Base-by-base conservation (phyloP, 1,140 invertebrate species). In the Cephus cinctus region DNA sequence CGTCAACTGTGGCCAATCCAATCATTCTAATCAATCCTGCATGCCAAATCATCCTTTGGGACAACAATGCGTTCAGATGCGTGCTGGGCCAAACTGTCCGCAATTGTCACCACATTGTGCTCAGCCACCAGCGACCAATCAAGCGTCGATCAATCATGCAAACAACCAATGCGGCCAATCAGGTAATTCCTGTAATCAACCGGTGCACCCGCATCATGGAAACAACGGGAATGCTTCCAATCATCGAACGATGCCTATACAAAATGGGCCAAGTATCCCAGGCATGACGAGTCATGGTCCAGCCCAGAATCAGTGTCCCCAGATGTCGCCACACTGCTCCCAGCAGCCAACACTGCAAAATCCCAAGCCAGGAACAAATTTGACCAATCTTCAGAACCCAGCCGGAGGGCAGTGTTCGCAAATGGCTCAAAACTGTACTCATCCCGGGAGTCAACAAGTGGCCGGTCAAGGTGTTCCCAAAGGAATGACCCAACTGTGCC, bases 311-410 rank as follows among this genome's bases (percentile, higher is more conserved):
- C 42, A 44, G n/a, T 44, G 42, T 27, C 27, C 16, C 8, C 42
- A 44, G 14, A 15, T 19, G 11, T 2, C 34, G 8, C 2, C 70
- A 1, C 69, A 68, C 18, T 75, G 73, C 18, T 52, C 58, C 4
- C 67, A 69, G 1, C 59, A 70, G 49, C 56, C 72, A 52, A n/a
- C n/a, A n/a, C 54, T 61, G 50, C 50, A 57, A 25, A 48, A 55
- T 27, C 38, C 54, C n/a, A n/a, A n/a, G n/a, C n/a, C n/a, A n/a
- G n/a, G n/a, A n/a, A n/a, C n/a, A n/a, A n/a, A n/a, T n/a, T n/a
- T n/a, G n/a, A n/a, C n/a, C n/a, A n/a, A n/a, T n/a, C n/a, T n/a
- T n/a, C n/a, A n/a, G n/a, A n/a, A n/a, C n/a, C n/a, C n/a, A n/a
- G n/a, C n/a, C n/a, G n/a, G n/a, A n/a, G n/a, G 31, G 34, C 34